Evolutionary conservation across 2,113 vertebrate genomes (phyloP).

Genomic region (Nerophis lumbriciformis): DNA sequence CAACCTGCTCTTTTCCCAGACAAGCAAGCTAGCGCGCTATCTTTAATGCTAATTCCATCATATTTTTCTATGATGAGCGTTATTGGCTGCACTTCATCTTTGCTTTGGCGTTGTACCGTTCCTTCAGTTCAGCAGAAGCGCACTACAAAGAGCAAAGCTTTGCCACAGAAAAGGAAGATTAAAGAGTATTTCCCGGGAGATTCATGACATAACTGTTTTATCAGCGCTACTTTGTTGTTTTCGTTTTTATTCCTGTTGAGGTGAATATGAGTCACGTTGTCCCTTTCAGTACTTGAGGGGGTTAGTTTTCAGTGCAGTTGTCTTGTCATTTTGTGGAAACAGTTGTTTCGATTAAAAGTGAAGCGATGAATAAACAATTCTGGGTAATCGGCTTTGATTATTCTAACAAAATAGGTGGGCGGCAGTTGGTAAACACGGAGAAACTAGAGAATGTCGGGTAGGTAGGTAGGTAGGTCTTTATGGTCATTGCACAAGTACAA

Average conservation of each 20-base stretch:
- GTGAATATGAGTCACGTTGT: slow-evolving; percentile 6
- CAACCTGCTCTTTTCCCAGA: too few species aligned
- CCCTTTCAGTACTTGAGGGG: background rate
- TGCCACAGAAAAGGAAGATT: slow-evolving; percentile 23
- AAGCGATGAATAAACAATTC: too few species aligned
- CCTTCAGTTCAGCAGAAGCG: slow-evolving; percentile 21
- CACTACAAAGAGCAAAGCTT: slow-evolving; percentile 33
- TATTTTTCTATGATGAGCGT: background rate
- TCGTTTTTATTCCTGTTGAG: background rate
- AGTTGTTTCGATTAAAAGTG: background rate
- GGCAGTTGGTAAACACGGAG: too few species aligned
- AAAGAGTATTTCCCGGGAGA: slow-evolving; percentile 21
- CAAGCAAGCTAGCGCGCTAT: too few species aligned
- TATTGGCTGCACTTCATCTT: slow-evolving; percentile 10
- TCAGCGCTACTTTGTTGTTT: slow-evolving; percentile 4
- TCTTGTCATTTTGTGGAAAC: background rate
- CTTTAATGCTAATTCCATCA: too few species aligned
- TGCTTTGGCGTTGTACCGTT: too few species aligned
- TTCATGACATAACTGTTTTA: slow-evolving; percentile 12
- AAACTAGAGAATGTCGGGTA: too few species aligned
- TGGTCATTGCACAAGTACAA: too few species aligned
- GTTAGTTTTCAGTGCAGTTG: background rate
- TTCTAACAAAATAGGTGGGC: too few species aligned
- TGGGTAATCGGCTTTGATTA: too few species aligned
- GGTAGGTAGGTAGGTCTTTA: too few species aligned